Conservation (phyloP, 1,140 invertebrate genomes). For the Drosophila micromelanica region DNA sequence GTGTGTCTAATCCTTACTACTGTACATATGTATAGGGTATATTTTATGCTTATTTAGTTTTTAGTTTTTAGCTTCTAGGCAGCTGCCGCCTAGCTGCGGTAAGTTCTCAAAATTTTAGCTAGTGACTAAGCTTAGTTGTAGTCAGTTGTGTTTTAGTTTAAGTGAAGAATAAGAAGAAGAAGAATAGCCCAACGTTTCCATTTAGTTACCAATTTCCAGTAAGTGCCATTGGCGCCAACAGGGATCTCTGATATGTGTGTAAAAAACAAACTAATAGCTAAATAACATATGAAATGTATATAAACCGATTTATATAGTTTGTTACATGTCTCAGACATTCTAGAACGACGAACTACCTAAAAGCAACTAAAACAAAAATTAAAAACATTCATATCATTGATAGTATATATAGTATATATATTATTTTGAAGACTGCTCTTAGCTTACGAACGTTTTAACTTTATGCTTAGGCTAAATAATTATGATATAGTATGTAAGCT, state of each 20-base stretch:
- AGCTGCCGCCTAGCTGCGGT: conserved; percentile 8
- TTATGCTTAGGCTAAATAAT: conserved; percentile 5
- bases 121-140: neutral
- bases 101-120: conserved; percentile 55
- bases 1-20: neutral
- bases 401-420: conserved; percentile 13
- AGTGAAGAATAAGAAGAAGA: conserved; percentile 22
- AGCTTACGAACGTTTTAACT: conserved; percentile 16
- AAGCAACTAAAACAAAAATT: conserved; percentile 16
- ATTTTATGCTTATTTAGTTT: neutral
- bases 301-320: conserved; percentile 5
- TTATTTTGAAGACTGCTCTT: conserved; percentile 68
- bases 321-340: neutral
- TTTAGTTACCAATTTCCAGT: conserved; percentile 63
- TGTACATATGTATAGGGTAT: neutral
- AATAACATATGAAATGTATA: too few relatives aligned
- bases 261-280: too few relatives aligned
- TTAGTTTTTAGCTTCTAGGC: neutral
- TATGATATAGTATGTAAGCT: conserved; percentile 33
- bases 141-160: conserved; percentile 8
- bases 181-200: conserved; percentile 59
- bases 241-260: conserved; percentile 52
- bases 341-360: conserved; percentile 5
- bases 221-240: conserved; percentile 60
- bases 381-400: conserved; percentile 16